Evolutionary conservation across 2,888 invertebrate genomes (phyloP).

Genomic region (Tetramorium bicarinatum): DNA sequence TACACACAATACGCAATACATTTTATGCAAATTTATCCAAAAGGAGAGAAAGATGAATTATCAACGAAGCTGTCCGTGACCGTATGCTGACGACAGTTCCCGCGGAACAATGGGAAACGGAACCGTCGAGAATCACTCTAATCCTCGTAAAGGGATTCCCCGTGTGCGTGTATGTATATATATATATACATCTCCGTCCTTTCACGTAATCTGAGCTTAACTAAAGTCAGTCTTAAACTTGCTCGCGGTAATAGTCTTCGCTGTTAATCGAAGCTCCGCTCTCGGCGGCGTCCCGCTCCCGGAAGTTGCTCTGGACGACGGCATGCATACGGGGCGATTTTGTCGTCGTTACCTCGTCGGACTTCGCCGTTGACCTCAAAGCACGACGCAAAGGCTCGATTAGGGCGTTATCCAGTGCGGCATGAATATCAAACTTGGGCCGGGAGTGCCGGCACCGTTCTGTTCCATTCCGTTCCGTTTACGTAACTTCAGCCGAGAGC

Average conservation of each 20-base stretch:
- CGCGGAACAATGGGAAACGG: conserved; percentile 17
- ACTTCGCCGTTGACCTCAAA: conserved; percentile 32
- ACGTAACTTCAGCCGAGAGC: conserved; percentile 37
- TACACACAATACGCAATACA: not conserved
- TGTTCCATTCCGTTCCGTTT: conserved; percentile 35
- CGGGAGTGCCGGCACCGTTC: not conserved
- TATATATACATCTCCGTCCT: conserved; percentile 22
- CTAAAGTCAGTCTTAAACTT: conserved; percentile 54
- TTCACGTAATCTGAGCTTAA: conserved; percentile 55
- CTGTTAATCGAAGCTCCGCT: conserved; percentile 44
- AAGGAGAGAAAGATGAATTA: not conserved
- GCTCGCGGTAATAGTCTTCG: conserved; percentile 53
- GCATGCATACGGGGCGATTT: conserved; percentile 40
- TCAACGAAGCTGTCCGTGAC: conserved; percentile 1
- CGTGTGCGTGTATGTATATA: conserved; percentile 22
- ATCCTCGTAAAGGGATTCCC: conserved; percentile 40
- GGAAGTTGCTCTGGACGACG: conserved; percentile 35
- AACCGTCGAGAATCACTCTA: conserved; percentile 44
- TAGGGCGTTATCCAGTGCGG: conserved; percentile 47
- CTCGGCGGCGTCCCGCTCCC: conserved; percentile 24
- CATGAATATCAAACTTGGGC: conserved; percentile 55
- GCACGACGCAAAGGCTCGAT: conserved; percentile 48
- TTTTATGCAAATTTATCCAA: not conserved
- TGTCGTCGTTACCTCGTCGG: conserved; percentile 41
- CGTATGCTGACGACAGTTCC: conserved; percentile 7